Percentiles rank a stretch among this genome's conserved stretches.
phyloP scores from a whole-genome alignment of 2,797 vertebrate species.

The Macropodus opercularis region DNA sequence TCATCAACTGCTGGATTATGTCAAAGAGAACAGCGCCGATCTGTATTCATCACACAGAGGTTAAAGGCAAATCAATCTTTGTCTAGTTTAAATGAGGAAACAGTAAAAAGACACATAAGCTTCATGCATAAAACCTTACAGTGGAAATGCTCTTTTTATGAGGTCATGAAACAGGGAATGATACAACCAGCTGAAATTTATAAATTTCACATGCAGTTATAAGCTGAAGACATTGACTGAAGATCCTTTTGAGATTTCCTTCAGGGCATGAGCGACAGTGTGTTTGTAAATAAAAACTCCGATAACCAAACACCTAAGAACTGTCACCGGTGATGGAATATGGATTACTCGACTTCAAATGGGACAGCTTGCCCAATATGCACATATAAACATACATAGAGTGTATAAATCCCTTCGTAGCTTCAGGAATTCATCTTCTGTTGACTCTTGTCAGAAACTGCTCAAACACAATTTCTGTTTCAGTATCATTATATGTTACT shows the following conservation, averaged over 20 bases:
- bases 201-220: slow-evolving; percentile 27
- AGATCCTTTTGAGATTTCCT: too few species aligned
- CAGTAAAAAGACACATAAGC: slow-evolving; percentile 1
- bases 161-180: slow-evolving; percentile 33
- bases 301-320: slow-evolving; percentile 25
- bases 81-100: slow-evolving; percentile 7
- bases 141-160: slow-evolving; percentile 18
- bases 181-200: slow-evolving; percentile 19
- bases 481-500: too few species aligned
- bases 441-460: too few species aligned
- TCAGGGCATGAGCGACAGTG: too few species aligned
- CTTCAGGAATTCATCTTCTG: not conserved
- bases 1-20: slow-evolving; percentile 1
- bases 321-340: slow-evolving; percentile 33
- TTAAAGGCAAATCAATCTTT: slow-evolving; percentile 17
- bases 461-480: too few species aligned
- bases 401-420: not conserved
- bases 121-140: slow-evolving; percentile 6
- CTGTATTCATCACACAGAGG: slow-evolving; percentile 19
- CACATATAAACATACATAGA: not conserved
- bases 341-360: too few species aligned
- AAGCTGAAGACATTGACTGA: too few species aligned
- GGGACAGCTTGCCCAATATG: not conserved
- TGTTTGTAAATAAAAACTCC: too few species aligned
- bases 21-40: not conserved